Evolutionary conservation across 2,797 vertebrate genomes (phyloP), one percentile per base, ranked within the genome.

Genomic region (Coilia nasus): DNA sequence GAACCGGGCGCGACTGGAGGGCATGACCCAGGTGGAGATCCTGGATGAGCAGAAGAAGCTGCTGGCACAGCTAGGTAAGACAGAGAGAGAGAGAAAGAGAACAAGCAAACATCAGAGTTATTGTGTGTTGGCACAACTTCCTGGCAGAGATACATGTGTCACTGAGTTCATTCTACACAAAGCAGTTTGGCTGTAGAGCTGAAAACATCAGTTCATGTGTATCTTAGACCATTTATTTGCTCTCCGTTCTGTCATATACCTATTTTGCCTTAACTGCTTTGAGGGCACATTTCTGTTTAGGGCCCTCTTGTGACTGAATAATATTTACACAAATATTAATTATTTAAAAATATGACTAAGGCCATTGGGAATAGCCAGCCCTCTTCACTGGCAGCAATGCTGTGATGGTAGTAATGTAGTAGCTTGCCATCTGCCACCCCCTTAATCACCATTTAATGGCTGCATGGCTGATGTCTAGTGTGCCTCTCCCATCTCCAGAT

Each of bases 11-110:
- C 97, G 93, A 88, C 93, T 99, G 82, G 93, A 87, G 83, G 92
- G 91, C 71, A 96, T 99, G 97, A 95, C 96, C 71, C 88, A 91
- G 62, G 92, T 94, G 47, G 97, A 99, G 89, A 98, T 99, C 88
- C 87, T 96, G 28, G 93, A 96, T 87, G 97, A 99, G 85, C 98
- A 96, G 89, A 92, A 94, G 19, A 96, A 82, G 85, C 92, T 99
- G 86, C 89, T 98, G 87, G 90, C 94, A 88, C 97, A 98, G 87
- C 95, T 99, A 5, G 97, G 98, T 99, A 94, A 86, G 91, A 44
- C 64, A 0, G 12, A 23, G 81, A 31, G 28, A 56, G 17, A 57
- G 31, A 59, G 15, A 62, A n/a, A 23, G 59, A 62, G 59, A 4
- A n/a, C n/a, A n/a, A n/a, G n/a, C n/a, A n/a, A n/a, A n/a, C 14